Percentiles rank a stretch among this genome's conserved stretches.
These are phyloP conservation scores for Macrosiphum euphorbiae DNA, from an alignment of 2,888 invertebrate genomes.

Conservation along the genomic window DNA sequence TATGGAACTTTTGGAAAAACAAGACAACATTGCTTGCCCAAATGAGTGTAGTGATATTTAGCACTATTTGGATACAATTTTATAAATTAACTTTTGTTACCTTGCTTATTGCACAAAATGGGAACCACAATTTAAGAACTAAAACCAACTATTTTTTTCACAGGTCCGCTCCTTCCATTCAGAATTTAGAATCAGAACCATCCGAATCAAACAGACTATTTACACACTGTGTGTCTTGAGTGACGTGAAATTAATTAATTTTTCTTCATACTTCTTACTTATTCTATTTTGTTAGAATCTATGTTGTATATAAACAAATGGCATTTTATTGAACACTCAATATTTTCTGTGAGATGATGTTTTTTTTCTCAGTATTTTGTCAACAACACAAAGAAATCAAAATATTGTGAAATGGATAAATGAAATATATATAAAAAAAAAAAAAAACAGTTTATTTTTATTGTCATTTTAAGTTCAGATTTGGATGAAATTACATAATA, in stretches of 20 bases:
- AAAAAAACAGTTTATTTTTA: too few species aligned
- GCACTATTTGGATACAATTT: not conserved
- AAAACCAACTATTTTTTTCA: constrained; percentile 13
- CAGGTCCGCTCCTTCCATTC: constrained; percentile 48
- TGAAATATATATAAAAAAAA: too few species aligned
- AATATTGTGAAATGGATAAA: not conserved
- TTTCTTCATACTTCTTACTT: constrained; percentile 43
- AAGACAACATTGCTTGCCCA: not conserved
- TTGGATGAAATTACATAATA: too few species aligned
- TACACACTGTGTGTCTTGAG: constrained; percentile 59
- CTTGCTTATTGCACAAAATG: not conserved
- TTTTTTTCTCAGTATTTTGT: constrained; percentile 13
- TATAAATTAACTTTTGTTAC: not conserved
- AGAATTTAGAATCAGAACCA: constrained; percentile 36
- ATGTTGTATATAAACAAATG: constrained; percentile 49
- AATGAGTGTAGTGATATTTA: too few species aligned
- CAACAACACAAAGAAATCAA: not conserved
- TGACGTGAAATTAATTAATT: constrained; percentile 33
- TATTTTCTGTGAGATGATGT: constrained; percentile 50
- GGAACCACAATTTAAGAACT: not conserved
- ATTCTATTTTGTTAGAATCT: constrained; percentile 51
- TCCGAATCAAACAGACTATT: constrained; percentile 47
- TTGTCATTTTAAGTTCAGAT: too few species aligned
- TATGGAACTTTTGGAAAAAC: not conserved
- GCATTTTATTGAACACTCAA: constrained; percentile 51